These are phyloP conservation scores for Plecotus auritus DNA, from an alignment of 2,113 vertebrate genomes.

Conservation along the genomic window DNA sequence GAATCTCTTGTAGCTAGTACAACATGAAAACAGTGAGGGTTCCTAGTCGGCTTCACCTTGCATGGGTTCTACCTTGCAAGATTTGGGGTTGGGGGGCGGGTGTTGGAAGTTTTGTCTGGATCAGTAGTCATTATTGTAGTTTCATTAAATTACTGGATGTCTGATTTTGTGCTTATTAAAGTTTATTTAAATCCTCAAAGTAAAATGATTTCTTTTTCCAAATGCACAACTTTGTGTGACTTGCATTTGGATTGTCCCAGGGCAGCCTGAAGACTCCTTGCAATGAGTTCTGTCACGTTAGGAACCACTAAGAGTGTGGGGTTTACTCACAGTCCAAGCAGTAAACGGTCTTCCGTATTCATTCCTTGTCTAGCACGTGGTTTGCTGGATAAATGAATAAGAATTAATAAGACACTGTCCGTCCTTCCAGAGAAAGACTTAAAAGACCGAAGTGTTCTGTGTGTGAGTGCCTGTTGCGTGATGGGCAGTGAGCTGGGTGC, in stretches of 20 bases:
- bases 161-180: slow-evolving; percentile 36
- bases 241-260: not conserved
- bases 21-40: not conserved
- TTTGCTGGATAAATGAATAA: not conserved
- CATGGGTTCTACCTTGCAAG: not conserved
- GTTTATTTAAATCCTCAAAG: slow-evolving; percentile 7
- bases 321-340: not conserved
- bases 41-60: not conserved
- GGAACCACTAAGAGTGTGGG: not conserved
- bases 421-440: not conserved
- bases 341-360: not conserved
- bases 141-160: slow-evolving; percentile 8
- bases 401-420: not conserved
- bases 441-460: not conserved
- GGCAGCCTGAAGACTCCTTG: not conserved
- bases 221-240: not conserved
- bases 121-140: not conserved
- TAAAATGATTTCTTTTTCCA: not conserved
- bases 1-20: not conserved
- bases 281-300: not conserved
- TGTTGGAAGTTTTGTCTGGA: not conserved
- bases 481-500: not conserved
- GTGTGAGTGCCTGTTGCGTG: not conserved
- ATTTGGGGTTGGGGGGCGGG: fast-evolving
- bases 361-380: not conserved